These are phyloP conservation scores for Oreonectes daqikongensis DNA, from an alignment of 2,797 vertebrate species.

Conservation along the genomic window DNA sequence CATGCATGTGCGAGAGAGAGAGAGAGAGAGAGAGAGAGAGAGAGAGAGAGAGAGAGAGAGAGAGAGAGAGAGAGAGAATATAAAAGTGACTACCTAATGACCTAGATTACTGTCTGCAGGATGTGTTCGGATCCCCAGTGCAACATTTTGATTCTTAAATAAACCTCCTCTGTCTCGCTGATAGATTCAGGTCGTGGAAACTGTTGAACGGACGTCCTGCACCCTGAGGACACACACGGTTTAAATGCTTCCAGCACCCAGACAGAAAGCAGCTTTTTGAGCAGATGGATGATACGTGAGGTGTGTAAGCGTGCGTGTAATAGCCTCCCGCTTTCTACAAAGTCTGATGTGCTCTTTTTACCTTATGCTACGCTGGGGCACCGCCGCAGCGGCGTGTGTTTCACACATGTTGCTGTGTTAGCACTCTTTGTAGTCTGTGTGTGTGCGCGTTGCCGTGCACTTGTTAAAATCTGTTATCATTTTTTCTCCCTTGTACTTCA, in stretches of 20 bases:
- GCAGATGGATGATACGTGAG: conserved; percentile 14
- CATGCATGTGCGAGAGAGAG: conserved; percentile 30
- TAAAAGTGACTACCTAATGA: conserved; percentile 37
- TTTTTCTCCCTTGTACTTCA: neutral
- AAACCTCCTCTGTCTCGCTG: conserved; percentile 29
- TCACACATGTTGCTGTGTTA: conserved; percentile 8
- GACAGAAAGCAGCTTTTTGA: conserved; percentile 14
- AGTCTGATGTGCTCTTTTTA: conserved; percentile 14
- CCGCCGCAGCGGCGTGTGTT: conserved; percentile 38
- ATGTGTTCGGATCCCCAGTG: conserved; percentile 13
- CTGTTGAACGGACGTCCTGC: conserved; percentile 29
- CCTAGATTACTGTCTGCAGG: conserved; percentile 49
- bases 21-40: conserved; percentile 24
- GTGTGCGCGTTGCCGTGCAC: neutral
- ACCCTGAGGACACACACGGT: conserved; percentile 14
- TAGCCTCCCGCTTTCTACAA: neutral
- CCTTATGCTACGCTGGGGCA: too few species aligned
- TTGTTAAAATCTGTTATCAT: neutral
- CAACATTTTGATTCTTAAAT: conserved; percentile 36
- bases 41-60: conserved; percentile 26
- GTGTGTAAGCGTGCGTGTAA: conserved; percentile 16
- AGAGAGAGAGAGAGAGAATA: conserved; percentile 26
- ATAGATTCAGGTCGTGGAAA: conserved; percentile 45
- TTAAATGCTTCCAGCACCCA: conserved; percentile 26
- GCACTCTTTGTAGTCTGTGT: conserved; percentile 11